Conservation (phyloP, 2,888 invertebrate genomes). For the Noctua fimbriata region DNA sequence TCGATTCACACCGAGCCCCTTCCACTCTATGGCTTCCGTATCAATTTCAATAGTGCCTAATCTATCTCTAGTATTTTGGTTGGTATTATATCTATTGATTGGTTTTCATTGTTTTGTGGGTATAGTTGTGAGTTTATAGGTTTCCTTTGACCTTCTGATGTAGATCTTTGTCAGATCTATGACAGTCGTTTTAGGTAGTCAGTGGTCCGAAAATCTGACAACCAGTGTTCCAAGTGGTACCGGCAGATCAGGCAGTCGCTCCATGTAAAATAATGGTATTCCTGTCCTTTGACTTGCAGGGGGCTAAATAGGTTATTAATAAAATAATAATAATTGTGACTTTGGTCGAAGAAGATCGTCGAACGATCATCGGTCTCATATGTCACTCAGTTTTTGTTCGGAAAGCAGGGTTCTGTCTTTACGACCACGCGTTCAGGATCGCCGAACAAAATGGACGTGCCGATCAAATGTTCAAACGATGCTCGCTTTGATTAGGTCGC, state of each 20-base stretch:
- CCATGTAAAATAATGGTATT: no score
- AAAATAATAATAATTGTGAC: neutral
- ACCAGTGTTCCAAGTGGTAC: no score
- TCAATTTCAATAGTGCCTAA: constrained; percentile 67
- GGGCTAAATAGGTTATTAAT: neutral
- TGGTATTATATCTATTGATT: constrained; percentile 55
- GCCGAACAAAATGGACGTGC: no score
- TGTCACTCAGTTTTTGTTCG: no score
- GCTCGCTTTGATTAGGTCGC: neutral
- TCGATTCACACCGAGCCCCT: constrained; percentile 68
- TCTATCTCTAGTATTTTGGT: constrained; percentile 58
- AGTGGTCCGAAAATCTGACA: no score
- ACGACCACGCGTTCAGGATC: no score
- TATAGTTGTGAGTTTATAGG: neutral
- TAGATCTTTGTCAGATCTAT: no score
- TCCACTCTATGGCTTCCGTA: constrained; percentile 70
- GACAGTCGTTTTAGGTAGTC: no score
- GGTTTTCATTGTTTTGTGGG: constrained; percentile 39
- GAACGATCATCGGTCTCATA: neutral
- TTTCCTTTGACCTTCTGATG: neutral
- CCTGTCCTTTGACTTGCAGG: neutral
- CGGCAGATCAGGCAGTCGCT: no score
- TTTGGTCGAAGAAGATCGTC: neutral
- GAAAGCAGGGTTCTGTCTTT: no score
- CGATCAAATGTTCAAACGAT: neutral